Evolutionary conservation across 2,113 vertebrate genomes (phyloP), one percentile per base, ranked within the genome.

Genomic region (Poecile atricapillus): DNA sequence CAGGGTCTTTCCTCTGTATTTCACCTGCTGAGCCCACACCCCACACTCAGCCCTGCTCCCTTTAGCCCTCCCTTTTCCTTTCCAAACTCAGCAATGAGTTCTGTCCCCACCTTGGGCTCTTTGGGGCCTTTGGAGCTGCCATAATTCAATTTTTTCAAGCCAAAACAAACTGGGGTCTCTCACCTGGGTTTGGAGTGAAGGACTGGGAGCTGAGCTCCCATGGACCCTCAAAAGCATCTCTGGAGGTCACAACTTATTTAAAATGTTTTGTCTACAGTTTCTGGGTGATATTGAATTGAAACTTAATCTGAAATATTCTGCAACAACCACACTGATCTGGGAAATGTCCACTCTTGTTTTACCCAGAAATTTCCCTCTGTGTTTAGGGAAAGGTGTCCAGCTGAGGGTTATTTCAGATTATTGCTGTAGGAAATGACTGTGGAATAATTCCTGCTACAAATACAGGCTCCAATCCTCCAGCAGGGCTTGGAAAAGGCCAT

Each of bases 321-420:
- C 30, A 28, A 18, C 11, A 39, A 19, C 23, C 12, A 7, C 37
- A 11, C 37, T n/a, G 56, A 16, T 65, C 33, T 49, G 53, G 25
- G 46, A 18, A 17, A 21, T 3, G 15, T 2, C 27, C 19, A 1
- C 2, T 0, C 43, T 52, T 7, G 0, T 39, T 79, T 69, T 11
- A 30, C 31, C 46, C 46, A 22, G 27, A 41, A 47, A 22, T 62
- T 65, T 60, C 31, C 24, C 44, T 39, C 43, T 16, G 10, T 60
- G 55, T 33, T 35, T 27, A n/a, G 41, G 53, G 60, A 27, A 46
- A 74, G 12, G 46, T 47, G 27, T 27, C 31, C 31, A 37, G 43
- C 27, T 22, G 1, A 1, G 64, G 44, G 24, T 24, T 73, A 19
- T 35, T 63, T 37, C 64, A 27, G 53, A 44, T 86, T 39, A 17